phyloP scores from a whole-genome alignment of 2,888 invertebrate species.

The Drosophila meridionalis region DNA sequence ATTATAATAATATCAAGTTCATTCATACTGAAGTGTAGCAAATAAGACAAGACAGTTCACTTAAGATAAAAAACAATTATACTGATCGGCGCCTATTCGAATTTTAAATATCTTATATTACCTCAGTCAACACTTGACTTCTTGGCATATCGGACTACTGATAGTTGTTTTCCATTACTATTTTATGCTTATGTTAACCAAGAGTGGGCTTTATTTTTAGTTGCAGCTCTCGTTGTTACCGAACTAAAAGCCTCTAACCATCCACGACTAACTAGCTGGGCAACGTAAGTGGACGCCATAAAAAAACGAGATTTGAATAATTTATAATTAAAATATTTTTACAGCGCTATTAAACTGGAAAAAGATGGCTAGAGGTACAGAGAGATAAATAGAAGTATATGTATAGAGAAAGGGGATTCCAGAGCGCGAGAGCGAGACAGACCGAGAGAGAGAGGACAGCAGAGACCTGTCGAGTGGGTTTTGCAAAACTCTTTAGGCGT shows the following conservation, averaged over 20 bases:
- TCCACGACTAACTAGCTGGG: constrained; percentile 17
- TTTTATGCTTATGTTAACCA: not conserved
- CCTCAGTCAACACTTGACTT: not conserved
- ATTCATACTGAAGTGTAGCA: no score
- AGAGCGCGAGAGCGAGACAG: not conserved
- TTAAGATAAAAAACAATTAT: not conserved
- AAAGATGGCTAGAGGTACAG: constrained; percentile 11
- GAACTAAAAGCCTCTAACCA: constrained; percentile 19
- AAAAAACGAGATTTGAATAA: constrained; percentile 68
- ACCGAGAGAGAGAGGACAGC: not conserved
- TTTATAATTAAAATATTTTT: constrained; percentile 74
- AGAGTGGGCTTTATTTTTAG: constrained; percentile 4
- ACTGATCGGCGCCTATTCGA: not conserved
- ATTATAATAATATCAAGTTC: no score
- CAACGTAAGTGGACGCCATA: constrained; percentile 43
- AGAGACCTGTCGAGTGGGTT: constrained; percentile 29
- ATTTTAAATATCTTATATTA: not conserved
- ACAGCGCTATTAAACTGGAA: constrained; percentile 38
- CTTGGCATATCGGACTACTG: constrained; percentile 3
- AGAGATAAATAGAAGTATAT: constrained; percentile 6
- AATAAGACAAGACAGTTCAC: not conserved
- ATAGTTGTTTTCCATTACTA: constrained; percentile 4
- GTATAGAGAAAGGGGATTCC: constrained; percentile 9
- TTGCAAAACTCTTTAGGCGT: constrained; percentile 51
- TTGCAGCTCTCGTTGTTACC: constrained; percentile 6